Conservation (phyloP, 2,888 invertebrate species). For the Drosophila lacicola region DNA sequence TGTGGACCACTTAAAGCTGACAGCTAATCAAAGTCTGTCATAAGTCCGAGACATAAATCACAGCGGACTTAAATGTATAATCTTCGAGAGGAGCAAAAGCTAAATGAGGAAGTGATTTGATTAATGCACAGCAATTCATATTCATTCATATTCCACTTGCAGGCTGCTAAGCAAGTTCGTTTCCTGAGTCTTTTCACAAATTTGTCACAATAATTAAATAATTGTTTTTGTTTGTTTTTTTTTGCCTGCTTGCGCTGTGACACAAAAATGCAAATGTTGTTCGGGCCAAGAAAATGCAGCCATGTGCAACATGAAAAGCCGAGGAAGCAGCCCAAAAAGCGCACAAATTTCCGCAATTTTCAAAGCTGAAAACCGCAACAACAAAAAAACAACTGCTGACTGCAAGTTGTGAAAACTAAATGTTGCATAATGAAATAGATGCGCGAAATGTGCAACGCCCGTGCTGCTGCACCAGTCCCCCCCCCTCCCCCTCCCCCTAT, state of each 20-base stretch:
- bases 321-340: conserved; percentile 36
- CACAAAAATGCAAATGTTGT: conserved; percentile 66
- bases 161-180: conserved; percentile 57
- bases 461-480: conserved; percentile 18
- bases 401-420: conserved; percentile 68
- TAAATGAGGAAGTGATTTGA: conserved; percentile 63
- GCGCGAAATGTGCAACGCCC: conserved; percentile 76
- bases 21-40: conserved; percentile 32
- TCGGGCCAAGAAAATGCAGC: conserved; percentile 60
- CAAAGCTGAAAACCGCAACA: conserved; percentile 53
- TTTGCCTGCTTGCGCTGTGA: conserved; percentile 20
- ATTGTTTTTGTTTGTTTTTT: conserved; percentile 28
- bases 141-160: conserved; percentile 28
- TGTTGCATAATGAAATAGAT: conserved; percentile 79
- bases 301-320: conserved; percentile 65
- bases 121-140: conserved; percentile 53
- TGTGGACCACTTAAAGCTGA: conserved; percentile 28
- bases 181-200: conserved; percentile 73
- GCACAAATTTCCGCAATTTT: conserved; percentile 71
- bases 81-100: conserved; percentile 20
- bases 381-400: conserved; percentile 35
- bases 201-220: conserved; percentile 72
- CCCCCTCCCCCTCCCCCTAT: neutral
- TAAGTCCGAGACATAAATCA: conserved; percentile 49
- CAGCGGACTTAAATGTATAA: conserved; percentile 46